Evolutionary conservation across 2,888 invertebrate species (phyloP).

Genomic region (Idaea biselata): DNA sequence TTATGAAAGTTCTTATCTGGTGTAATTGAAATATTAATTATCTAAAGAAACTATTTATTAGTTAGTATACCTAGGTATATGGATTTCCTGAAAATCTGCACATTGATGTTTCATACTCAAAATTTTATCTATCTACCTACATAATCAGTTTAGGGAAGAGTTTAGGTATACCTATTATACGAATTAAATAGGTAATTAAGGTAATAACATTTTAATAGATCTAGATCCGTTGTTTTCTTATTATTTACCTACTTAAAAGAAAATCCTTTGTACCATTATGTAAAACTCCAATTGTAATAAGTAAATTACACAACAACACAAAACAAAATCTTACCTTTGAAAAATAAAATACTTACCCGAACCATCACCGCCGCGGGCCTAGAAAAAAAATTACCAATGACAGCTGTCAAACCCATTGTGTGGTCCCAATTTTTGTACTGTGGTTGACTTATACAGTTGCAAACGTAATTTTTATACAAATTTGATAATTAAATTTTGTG

Average conservation of each 20-base stretch:
- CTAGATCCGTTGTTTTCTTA: background rate
- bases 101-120: no score
- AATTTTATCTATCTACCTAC: no score
- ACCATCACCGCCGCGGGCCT: conserved; percentile 23
- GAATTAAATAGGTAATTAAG: no score
- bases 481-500: conserved; percentile 23
- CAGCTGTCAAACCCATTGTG: conserved; percentile 31
- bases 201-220: no score
- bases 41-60: no score
- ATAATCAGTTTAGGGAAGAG: no score
- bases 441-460: conserved; percentile 12
- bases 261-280: background rate
- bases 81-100: no score
- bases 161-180: no score
- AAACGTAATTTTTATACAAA: background rate
- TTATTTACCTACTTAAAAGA: background rate
- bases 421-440: conserved; percentile 20
- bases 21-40: no score
- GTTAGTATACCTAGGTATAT: no score
- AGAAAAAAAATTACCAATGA: conserved; percentile 19
- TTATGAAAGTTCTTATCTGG: no score
- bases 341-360: background rate
- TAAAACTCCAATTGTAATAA: background rate
- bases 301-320: background rate
- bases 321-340: background rate